Evolutionary conservation across 2,797 vertebrate species (phyloP).

Genomic region (Pangasius krempfi): DNA sequence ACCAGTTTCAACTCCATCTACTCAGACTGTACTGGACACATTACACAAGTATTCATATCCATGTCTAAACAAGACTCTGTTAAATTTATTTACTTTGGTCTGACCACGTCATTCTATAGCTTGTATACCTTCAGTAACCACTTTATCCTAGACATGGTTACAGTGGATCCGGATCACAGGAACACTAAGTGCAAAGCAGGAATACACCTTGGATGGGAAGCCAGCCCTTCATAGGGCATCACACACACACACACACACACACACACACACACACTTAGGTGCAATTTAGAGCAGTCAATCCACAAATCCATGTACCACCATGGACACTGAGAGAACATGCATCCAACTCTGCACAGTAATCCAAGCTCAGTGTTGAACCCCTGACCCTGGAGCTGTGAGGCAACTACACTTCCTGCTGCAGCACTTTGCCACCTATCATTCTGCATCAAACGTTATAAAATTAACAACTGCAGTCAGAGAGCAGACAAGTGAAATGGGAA

Average conservation of each 20-base stretch:
- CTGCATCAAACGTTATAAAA: not conserved
- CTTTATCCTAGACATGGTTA: not conserved
- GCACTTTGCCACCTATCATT: not conserved
- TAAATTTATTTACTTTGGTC: slow-evolving; percentile 2
- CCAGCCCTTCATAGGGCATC: not conserved
- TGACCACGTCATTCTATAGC: not conserved
- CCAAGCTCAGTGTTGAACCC: not conserved
- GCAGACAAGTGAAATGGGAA: slow-evolving; percentile 44
- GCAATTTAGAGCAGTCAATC: not conserved
- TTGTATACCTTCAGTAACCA: not conserved
- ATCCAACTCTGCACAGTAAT: not conserved
- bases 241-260: not conserved
- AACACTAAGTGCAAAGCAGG: not conserved
- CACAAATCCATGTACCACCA: not conserved
- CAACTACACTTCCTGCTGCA: not conserved
- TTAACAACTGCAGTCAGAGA: not conserved
- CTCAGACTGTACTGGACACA: not conserved
- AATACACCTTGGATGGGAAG: not conserved
- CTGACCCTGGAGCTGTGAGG: not conserved
- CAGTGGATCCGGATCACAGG: not conserved
- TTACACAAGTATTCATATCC: not conserved
- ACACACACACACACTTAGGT: not conserved
- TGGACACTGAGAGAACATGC: not conserved
- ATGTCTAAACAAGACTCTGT: not conserved
- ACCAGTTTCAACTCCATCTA: not conserved